Evolutionary conservation across 2,113 vertebrate genomes (phyloP).

Genomic region (Callocephalon fimbriatum): DNA sequence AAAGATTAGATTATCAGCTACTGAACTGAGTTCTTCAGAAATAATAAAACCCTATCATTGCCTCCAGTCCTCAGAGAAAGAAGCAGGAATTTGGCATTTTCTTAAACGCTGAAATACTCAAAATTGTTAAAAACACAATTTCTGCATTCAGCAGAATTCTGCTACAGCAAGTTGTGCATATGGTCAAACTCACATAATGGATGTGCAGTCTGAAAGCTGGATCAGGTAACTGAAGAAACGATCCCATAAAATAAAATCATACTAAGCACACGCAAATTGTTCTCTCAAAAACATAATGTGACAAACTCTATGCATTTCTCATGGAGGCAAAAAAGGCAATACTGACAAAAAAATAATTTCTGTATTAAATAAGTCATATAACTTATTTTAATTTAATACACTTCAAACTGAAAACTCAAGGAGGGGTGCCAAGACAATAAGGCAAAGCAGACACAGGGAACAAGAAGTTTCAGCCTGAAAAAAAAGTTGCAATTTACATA

Average conservation of each 20-base stretch:
- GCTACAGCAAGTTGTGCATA: background rate
- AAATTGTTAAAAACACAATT: background rate
- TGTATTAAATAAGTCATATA: background rate
- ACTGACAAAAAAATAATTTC: background rate
- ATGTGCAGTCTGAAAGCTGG: background rate
- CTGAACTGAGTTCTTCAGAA: background rate
- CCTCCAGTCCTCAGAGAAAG: background rate
- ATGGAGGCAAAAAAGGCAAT: background rate
- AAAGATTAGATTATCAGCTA: background rate
- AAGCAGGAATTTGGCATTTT: background rate
- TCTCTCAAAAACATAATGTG: background rate
- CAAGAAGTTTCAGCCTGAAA: background rate
- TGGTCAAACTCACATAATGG: background rate
- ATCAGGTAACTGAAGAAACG: background rate
- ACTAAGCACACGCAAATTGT: background rate
- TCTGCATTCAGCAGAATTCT: background rate
- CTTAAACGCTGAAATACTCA: background rate
- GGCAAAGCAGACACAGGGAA: background rate
- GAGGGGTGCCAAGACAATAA: background rate
- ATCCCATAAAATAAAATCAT: background rate
- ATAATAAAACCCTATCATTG: background rate
- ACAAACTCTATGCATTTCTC: background rate
- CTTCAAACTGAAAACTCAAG: background rate
- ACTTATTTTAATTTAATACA: background rate
- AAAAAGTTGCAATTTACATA: background rate